Evolutionary conservation across 2,797 vertebrate species (phyloP).

Genomic region (Aeoliscus strigatus): DNA sequence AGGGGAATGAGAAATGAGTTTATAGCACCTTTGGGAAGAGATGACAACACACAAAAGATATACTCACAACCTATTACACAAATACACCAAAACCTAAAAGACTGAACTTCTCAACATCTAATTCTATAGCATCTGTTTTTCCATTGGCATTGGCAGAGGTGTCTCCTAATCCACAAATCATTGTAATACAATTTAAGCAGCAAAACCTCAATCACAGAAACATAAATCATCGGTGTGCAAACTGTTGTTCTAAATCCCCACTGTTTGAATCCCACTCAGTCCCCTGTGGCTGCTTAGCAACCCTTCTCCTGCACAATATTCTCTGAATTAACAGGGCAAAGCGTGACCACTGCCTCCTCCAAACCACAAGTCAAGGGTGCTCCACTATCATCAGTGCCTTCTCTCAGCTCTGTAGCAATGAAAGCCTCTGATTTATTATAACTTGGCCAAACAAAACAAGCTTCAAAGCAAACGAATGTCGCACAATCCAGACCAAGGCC

Average conservation of each 20-base stretch:
- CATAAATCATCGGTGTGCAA: slow-evolving; percentile 43
- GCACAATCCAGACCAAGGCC: not conserved
- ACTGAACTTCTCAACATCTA: not conserved
- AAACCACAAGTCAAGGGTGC: slow-evolving; percentile 66
- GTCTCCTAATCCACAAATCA: slow-evolving; percentile 11
- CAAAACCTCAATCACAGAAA: slow-evolving; percentile 38
- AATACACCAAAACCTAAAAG: slow-evolving; percentile 1
- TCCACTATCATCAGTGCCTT: slow-evolving; percentile 58
- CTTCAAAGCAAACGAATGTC: slow-evolving; percentile 20
- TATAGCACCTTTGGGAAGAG: slow-evolving; percentile 25
- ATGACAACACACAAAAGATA: slow-evolving; percentile 1
- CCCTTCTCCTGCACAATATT: slow-evolving; percentile 73
- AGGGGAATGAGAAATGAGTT: slow-evolving; percentile 48
- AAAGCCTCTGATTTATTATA: slow-evolving; percentile 35
- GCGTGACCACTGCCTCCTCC: slow-evolving; percentile 70
- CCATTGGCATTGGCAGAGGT: not conserved
- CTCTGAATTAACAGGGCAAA: slow-evolving; percentile 73
- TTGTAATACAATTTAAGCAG: slow-evolving; percentile 18
- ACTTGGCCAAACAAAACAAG: slow-evolving; percentile 16
- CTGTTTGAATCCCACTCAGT: slow-evolving; percentile 75
- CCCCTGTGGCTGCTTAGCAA: slow-evolving; percentile 78
- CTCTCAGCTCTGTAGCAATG: slow-evolving; percentile 42
- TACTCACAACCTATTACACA: not conserved
- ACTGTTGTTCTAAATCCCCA: slow-evolving; percentile 59
- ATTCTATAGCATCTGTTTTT: not conserved